Base-by-base conservation (phyloP, 1,140 invertebrate species). In the Cherax quadricarinatus region DNA sequence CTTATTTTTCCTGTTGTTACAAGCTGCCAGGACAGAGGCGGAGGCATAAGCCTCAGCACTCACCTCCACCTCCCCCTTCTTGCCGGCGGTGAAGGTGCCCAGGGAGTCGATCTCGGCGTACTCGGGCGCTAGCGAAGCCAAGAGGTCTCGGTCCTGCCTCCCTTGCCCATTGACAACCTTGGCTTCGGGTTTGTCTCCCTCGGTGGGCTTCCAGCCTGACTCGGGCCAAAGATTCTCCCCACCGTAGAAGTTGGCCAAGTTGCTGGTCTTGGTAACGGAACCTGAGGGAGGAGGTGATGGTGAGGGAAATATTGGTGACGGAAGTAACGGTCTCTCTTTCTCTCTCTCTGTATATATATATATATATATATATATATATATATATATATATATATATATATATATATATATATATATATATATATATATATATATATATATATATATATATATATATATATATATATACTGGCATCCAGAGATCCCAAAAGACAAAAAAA, bases 241-340 rank as follows among this genome's bases (percentile, higher is more conserved):
- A 75, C 93, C 93, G 91, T 93, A 93, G 93, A 93, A 93, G 89
- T 93, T 93, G 66, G 93, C 93, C 91, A 93, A 84, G 90, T 93
- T 93, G 85, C 93, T 93, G 24, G 93, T 93, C 83, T 93, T 93
- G 30, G 93, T 93, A 10, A 93, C 93, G n/a, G 93, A 93, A 30
- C 93, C 93, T 93, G 84, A 12, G n/a, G 53, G 48, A 53, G 12
- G 70, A 49, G 62, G 60, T 30, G 49, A 10, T 5, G 14, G 30
- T 41, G 30, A 41, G 30, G 30, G 30, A 41, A 41, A 2, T 41
- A 41, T 1, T 41, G 30, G 30, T 41, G 30, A 41, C 0, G 30
- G 30, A 41, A 2, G 30, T 41, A 2, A 41, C 30, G 30, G n/a
- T n/a, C n/a, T n/a, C n/a, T n/a, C n/a, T n/a, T n/a, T n/a, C n/a